Evolutionary conservation across 2,888 invertebrate genomes (phyloP).

Genomic region (Plemyria rubiginata): DNA sequence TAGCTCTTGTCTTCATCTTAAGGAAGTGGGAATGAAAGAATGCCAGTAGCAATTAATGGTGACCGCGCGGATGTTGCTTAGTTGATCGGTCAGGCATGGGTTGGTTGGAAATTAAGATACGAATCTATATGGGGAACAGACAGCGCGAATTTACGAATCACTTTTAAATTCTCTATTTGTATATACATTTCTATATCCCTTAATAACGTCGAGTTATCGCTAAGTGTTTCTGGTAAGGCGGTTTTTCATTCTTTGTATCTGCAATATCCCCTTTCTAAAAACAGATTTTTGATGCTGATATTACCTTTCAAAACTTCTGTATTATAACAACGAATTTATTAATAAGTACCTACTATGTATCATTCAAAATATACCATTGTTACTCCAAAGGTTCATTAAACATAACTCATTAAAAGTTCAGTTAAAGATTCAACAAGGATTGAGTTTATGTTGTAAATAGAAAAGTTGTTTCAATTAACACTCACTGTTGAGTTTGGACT

Average conservation of each 20-base stretch:
- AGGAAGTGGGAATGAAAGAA: too few relatives aligned
- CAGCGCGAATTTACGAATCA: slow-evolving; percentile 54
- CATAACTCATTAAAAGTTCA: neutral
- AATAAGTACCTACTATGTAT: neutral
- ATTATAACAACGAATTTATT: slow-evolving; percentile 33
- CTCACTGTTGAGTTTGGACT: neutral
- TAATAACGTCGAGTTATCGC: neutral
- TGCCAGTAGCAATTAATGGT: too few relatives aligned
- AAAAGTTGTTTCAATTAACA: too few relatives aligned
- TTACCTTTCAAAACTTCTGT: slow-evolving; percentile 14
- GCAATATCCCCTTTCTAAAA: neutral
- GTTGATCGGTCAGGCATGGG: too few relatives aligned
- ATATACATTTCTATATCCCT: neutral
- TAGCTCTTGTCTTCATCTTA: too few relatives aligned
- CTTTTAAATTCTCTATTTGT: slow-evolving; percentile 13
- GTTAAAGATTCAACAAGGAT: too few relatives aligned
- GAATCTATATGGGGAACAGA: slow-evolving; percentile 56
- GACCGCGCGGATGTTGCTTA: too few relatives aligned
- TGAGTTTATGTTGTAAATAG: too few relatives aligned
- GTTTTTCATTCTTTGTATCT: neutral
- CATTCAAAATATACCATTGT: neutral
- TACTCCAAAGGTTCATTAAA: neutral
- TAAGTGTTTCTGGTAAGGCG: neutral
- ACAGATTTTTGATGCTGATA: slow-evolving; percentile 16
- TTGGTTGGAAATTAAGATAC: slow-evolving; percentile 13